Base-by-base conservation (phyloP, 2,888 invertebrate species). In the Drosophila paranaensis region DNA sequence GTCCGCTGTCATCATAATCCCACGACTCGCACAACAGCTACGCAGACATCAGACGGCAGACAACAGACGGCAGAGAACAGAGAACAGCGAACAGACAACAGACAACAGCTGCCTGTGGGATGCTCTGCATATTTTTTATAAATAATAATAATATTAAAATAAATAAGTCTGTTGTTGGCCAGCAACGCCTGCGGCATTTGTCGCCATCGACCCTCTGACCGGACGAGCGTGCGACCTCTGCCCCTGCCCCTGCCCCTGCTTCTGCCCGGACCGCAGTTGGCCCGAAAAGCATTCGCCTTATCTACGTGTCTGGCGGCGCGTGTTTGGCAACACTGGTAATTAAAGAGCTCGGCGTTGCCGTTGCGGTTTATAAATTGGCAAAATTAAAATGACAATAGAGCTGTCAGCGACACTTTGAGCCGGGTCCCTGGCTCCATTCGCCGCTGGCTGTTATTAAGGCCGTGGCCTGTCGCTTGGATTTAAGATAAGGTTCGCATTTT, bases 131-230 rank as follows among this genome's bases (percentile, higher is more conserved):
- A 86, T 74, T 82, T 81, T 81, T 79, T 79, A 70, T 74, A 86
- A 78, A 76, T 76, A 88, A 88, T 78, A 88, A 86, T 86, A 82
- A 82, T 84, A 81, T 83, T 84, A 86, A 81, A 88, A 88, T 84
- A 84, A 88, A 84, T 84, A 84, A 84, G 84, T 86, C 84, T 76
- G 77, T 61, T 67, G 69, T 61, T 67, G 69, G 67, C 54, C 66
- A 54, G 68, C 66, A 65, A 70, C 70, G 70, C 85, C 79, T 61
- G 62, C 56, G 62, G 87, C 83, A 82, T 73, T 88, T 80, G 71
- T 71, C 54, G 76, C 46, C 68, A 55, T 50, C 79, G 55, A 63
- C 73, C 62, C 72, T 35, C 20, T 30, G 9, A 39, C 50, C 46
- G 48, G 14, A 14, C 33, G 10, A 48, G 45, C 45, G 6, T n/a